A percentile compares a stretch with the other conserved stretches of the same genome.
phyloP scores from a whole-genome alignment of 2,797 vertebrate genomes.

The Tiaroga cobitis region DNA sequence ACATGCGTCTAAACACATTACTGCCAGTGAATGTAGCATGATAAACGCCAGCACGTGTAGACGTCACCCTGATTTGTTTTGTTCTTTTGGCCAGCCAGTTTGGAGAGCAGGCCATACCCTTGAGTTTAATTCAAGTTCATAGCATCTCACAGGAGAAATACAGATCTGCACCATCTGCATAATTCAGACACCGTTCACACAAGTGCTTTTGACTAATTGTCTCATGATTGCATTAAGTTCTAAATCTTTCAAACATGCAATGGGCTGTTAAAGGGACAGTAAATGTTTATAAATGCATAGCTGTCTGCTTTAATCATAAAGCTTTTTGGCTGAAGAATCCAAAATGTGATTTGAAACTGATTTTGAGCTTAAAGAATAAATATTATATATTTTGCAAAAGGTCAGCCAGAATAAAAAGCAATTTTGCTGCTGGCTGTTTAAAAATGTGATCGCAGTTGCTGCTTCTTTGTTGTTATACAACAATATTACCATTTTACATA shows the following conservation, averaged over 20 bases:
- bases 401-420: background rate
- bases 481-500: background rate
- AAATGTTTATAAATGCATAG: slow-evolving; percentile 1
- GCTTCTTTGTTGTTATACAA: background rate
- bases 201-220: slow-evolving; percentile 49
- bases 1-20: slow-evolving; percentile 79
- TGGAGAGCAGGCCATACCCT: slow-evolving; percentile 70
- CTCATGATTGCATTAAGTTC: slow-evolving; percentile 43
- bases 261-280: slow-evolving; percentile 21
- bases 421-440: slow-evolving; percentile 33
- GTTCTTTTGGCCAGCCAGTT: slow-evolving; percentile 63
- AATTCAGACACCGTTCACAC: slow-evolving; percentile 68
- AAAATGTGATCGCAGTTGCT: slow-evolving; percentile 1
- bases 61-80: slow-evolving; percentile 81
- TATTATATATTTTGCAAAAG: background rate
- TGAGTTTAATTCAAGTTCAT: slow-evolving; percentile 82
- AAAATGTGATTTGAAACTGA: background rate
- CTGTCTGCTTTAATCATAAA: slow-evolving; percentile 15
- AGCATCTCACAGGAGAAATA: slow-evolving; percentile 72
- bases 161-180: slow-evolving; percentile 76
- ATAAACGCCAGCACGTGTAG: slow-evolving; percentile 78
- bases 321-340: background rate
- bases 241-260: slow-evolving; percentile 30
- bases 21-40: slow-evolving; percentile 76
- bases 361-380: background rate